Evolutionary conservation across 92 coral and sea anemone genomes (phyloP).

Genomic region (Porites cylindrica): DNA sequence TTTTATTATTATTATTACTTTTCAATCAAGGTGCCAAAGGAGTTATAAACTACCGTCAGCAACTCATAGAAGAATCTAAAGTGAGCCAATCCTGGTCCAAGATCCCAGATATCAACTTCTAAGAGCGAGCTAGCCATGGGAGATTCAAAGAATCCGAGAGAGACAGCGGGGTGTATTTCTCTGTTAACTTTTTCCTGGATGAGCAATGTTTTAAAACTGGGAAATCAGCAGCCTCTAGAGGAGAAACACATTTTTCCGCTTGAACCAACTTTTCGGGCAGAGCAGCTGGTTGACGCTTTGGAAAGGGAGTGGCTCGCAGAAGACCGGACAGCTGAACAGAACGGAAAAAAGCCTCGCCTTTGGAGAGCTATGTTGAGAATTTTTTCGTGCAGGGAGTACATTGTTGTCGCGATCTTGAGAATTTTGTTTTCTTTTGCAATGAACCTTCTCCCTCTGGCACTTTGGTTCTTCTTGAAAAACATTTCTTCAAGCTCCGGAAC

Average conservation of each 20-base stretch:
- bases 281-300: neutral
- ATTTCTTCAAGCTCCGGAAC: neutral
- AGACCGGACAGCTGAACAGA: neutral
- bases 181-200: slow-evolving; percentile 31
- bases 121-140: no score
- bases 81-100: no score
- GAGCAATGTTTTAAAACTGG: neutral
- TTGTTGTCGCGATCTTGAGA: neutral
- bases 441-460: neutral
- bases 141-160: neutral
- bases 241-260: slow-evolving; percentile 11
- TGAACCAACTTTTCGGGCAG: neutral
- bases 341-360: slow-evolving; percentile 11
- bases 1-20: no score
- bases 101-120: no score
- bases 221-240: slow-evolving; percentile 10
- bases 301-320: slow-evolving; percentile 23
- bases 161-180: slow-evolving; percentile 7
- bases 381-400: neutral
- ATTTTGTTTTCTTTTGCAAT: slow-evolving; percentile 6
- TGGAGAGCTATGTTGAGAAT: slow-evolving; percentile 22
- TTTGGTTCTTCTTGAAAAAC: slow-evolving; percentile 29
- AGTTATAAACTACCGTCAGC: no score
- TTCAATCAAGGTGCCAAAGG: no score
- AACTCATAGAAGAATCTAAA: no score